Evolutionary conservation across 1,140 invertebrate species (phyloP), one percentile per base, ranked within the genome.

Genomic region (Ostrea denselamellosa): DNA sequence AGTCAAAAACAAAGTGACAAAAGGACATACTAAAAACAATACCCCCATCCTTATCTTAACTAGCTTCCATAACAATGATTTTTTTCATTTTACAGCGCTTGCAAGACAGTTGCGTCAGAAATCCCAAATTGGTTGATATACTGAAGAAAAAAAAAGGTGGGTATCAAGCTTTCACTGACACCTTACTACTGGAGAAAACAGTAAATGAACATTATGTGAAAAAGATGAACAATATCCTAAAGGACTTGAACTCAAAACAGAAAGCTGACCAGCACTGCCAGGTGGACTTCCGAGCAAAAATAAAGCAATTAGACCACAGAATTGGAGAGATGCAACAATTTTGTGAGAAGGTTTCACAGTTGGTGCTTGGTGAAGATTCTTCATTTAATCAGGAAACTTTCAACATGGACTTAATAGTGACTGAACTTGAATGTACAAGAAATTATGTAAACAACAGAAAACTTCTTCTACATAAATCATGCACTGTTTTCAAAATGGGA

Each of bases 191-290:
- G 8, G 81, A 83, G 19, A 83, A 54, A 51, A 83, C 19, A 2
- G 28, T 52, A 51, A 83, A 83, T 83, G 52, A 83, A 83, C 81
- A 83, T 22, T 83, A 25, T 25, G 81, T 83, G 9, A 54, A 83
- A 25, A 83, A 83, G 52, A 51, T 83, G 81, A 83, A 52, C n/a
- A 71, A 71, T 71, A 0, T 28, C 25, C 65, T 71, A 5, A 71
- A 71, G 9, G 25, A 28, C 2, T 71, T 71, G 19, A 71, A 71
- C 65, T 71, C 65, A 10, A 71, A 71, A 71, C 65, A 71, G 19
- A 28, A 71, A 8, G 12, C 56, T 71, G 65, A 28, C 12, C 22
- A 34, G 14, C 71, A 81, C 17, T 34, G 71, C 25, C 71, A 81
- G 25, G 25, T 28, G 65, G 65, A 71, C 65, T 12, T 71, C 5